Conservation (phyloP, 2,888 invertebrate species). For the Dolichopus griseipennis region DNA sequence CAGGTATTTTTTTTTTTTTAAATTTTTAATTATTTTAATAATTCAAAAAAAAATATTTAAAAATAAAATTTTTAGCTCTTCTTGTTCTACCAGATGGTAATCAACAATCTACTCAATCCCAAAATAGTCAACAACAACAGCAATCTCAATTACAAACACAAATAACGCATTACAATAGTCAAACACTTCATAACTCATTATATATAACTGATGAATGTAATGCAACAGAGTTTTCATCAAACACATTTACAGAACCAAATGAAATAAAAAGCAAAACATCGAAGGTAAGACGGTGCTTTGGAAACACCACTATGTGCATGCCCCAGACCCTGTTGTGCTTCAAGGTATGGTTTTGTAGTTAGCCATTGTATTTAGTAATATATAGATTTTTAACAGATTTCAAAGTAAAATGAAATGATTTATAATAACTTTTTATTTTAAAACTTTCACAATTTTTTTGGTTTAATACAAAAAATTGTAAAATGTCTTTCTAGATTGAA, state of each 20-base stretch:
- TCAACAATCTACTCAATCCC: conserved; percentile 18
- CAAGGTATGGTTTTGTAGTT: conserved; percentile 56
- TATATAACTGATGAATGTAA: conserved; percentile 21
- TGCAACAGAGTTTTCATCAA: conserved; percentile 19
- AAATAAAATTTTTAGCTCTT: conserved; percentile 19
- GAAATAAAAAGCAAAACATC: conserved; percentile 31
- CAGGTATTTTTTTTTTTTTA: conserved; percentile 29
- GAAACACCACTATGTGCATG: conserved; percentile 69
- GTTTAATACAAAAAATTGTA: no score
- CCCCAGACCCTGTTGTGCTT: conserved; percentile 75
- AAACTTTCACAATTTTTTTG: no score
- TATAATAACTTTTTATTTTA: background rate
- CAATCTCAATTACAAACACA: conserved; percentile 8
- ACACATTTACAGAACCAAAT: conserved; percentile 25
- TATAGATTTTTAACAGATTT: background rate
- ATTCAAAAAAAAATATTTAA: background rate
- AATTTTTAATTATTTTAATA: background rate
- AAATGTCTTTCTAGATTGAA: no score
- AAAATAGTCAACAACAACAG: conserved; percentile 17
- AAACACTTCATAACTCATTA: background rate
- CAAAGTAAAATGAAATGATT: conserved; percentile 2
- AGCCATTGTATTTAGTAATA: background rate
- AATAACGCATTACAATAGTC: background rate
- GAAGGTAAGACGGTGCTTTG: conserved; percentile 59
- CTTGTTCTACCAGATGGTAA: conserved; percentile 20